A percentile compares a stretch with the other conserved stretches of the same genome.
Conservation (phyloP, 2,888 invertebrate genomes). For the Schizaphis graminum region DNA sequence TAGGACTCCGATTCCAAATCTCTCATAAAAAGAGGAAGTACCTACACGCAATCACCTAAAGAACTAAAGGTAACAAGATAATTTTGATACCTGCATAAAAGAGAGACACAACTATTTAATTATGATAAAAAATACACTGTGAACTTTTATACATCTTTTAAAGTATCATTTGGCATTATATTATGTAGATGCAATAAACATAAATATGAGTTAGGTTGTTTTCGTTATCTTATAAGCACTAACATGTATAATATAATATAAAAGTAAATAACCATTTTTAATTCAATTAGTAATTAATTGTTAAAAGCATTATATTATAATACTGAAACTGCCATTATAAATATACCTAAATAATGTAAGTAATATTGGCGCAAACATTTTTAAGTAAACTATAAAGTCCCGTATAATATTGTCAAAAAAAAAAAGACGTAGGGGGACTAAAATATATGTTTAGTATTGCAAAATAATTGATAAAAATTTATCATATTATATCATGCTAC, state of each 20-base stretch:
- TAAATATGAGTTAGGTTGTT: no score
- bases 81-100: neutral
- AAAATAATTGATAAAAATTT: neutral
- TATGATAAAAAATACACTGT: neutral
- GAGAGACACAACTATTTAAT: neutral
- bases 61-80: neutral
- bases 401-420: neutral
- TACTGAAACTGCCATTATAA: neutral
- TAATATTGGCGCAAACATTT: neutral
- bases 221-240: neutral
- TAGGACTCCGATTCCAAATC: neutral
- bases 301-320: neutral
- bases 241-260: neutral
- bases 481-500: no score
- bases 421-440: neutral
- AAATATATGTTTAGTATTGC: neutral
- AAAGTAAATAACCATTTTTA: neutral
- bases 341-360: neutral
- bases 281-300: neutral
- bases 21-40: neutral
- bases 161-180: neutral
- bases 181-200: neutral
- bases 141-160: neutral
- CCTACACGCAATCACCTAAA: neutral
- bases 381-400: neutral